phyloP scores from a whole-genome alignment of 2,113 vertebrate species.

The Motacilla alba region DNA sequence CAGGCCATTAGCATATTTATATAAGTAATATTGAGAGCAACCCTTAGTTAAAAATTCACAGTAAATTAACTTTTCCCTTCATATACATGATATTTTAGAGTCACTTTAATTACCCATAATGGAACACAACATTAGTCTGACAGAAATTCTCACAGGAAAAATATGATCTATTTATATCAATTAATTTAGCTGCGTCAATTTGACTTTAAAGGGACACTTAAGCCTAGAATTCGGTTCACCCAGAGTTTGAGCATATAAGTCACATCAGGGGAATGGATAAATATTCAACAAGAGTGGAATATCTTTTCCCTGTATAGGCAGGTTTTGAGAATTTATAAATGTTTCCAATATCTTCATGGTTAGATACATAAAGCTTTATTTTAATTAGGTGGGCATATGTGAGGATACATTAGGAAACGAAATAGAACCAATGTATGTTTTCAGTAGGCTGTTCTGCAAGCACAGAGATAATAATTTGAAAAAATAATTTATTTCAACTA shows the following conservation, averaged over 20 bases:
- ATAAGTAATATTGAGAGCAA: not conserved
- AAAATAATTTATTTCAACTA: not conserved
- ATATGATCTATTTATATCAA: not conserved
- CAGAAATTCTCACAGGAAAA: not conserved
- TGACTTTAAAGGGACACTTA: not conserved
- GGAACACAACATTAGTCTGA: not conserved
- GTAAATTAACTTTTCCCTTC: constrained; percentile 2
- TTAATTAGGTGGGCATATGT: not conserved
- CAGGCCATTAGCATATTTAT: constrained; percentile 1
- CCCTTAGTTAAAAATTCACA: constrained; percentile 24
- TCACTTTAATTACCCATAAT: constrained; percentile 6
- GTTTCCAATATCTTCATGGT: not conserved
- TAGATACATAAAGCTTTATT: not conserved
- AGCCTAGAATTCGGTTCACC: not conserved
- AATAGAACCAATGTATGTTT: not conserved
- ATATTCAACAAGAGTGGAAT: not conserved
- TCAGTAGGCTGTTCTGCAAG: not conserved
- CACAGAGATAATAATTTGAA: not conserved
- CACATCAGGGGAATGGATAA: not conserved
- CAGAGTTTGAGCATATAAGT: not conserved
- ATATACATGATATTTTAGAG: not conserved
- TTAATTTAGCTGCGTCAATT: not conserved
- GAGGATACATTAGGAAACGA: not conserved
- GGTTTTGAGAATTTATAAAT: not conserved
- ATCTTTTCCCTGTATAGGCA: not conserved